Percentiles rank a stretch among this genome's conserved stretches.
These are phyloP conservation scores for Salpingus planirostris DNA, from an alignment of 2,888 invertebrate species.

Conservation along the genomic window DNA sequence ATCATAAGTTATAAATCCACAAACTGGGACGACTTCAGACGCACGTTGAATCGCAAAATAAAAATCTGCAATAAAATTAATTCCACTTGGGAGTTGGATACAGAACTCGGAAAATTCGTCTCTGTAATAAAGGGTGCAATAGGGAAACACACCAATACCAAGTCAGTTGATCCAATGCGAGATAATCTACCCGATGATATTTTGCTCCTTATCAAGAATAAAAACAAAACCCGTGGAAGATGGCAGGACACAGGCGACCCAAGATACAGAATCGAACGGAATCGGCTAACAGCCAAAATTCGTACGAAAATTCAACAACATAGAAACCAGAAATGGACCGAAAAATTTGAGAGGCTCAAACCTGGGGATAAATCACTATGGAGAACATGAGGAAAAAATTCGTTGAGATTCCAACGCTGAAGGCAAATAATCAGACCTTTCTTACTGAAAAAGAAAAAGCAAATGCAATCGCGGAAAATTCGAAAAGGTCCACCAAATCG, in stretches of 20 bases:
- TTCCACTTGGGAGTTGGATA: background rate
- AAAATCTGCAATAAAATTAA: background rate
- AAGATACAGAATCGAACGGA: background rate
- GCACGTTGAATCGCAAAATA: too few relatives aligned
- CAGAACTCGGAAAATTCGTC: background rate
- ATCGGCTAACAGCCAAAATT: background rate
- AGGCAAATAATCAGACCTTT: background rate
- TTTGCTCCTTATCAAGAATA: background rate
- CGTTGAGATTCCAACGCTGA: background rate
- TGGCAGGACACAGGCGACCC: background rate
- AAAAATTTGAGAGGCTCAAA: background rate
- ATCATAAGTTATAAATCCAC: too few relatives aligned
- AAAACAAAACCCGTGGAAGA: background rate
- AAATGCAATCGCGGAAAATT: background rate
- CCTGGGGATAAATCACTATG: constrained; percentile 1
- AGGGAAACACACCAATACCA: background rate
- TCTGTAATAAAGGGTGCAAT: background rate
- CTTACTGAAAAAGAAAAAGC: background rate
- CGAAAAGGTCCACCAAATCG: background rate
- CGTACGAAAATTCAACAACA: background rate
- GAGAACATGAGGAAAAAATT: constrained; percentile 1
- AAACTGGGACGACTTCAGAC: too few relatives aligned
- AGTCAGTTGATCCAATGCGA: background rate
- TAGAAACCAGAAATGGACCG: background rate
- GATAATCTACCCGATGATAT: background rate